Conservation (phyloP, 2,113 vertebrate genomes). For the Felis chaus region DNA sequence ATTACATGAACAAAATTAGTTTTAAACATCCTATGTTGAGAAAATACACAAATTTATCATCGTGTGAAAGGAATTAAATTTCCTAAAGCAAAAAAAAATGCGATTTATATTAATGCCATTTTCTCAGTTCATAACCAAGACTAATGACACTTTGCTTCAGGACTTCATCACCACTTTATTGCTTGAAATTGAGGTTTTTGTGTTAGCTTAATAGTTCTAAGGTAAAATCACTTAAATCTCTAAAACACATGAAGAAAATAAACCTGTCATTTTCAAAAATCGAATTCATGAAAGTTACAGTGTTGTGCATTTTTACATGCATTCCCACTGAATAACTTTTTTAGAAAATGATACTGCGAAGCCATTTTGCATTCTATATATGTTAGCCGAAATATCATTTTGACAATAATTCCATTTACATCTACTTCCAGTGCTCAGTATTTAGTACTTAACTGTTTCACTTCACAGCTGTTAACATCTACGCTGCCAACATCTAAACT, state of each 20-base stretch:
- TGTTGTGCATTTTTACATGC: not conserved
- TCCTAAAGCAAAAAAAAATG: not conserved
- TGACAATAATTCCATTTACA: not conserved
- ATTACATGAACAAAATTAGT: constrained; percentile 7
- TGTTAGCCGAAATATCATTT: not conserved
- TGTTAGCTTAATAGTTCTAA: not conserved
- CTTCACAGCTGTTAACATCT: not conserved
- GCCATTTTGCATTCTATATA: not conserved
- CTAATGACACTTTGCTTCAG: not conserved
- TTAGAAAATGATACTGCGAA: not conserved
- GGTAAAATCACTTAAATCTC: constrained; percentile 9
- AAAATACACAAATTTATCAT: not conserved
- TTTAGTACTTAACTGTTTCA: not conserved
- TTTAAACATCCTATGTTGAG: not conserved
- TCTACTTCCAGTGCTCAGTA: not conserved
- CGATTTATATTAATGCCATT: not conserved
- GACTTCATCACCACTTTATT: not conserved
- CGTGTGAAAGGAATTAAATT: not conserved
- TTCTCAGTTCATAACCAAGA: not conserved
- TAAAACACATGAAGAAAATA: constrained; percentile 20
- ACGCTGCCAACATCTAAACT: not conserved
- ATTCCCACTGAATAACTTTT: not conserved
- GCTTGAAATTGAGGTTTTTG: not conserved
- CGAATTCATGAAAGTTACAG: not conserved
- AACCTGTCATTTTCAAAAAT: constrained; percentile 1